Base-by-base conservation (phyloP, 2,113 vertebrate genomes). In the Speoplatyrhinus poulsoni region DNA sequence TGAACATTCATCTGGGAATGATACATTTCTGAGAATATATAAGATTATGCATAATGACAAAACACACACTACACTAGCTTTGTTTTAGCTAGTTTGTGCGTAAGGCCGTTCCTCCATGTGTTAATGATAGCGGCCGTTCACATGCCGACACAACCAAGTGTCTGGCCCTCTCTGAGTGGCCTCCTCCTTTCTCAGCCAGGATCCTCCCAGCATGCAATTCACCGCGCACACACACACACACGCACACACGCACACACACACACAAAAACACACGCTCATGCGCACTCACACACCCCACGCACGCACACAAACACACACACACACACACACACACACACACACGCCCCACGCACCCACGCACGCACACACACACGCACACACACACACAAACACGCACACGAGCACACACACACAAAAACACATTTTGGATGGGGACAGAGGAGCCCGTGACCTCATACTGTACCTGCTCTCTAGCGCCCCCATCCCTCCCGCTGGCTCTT, bases 391-490 rank as follows among this genome's bases (percentile, higher is more conserved):
- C n/a, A n/a, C n/a, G n/a, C 52, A 54, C 9, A 88, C 74, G 71
- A 52, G 17, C 2, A 55, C 53, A 3, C 50, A 53, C 2, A 53
- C 50, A 80, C 64, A 69, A 52, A 76, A 71, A 76, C 83, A 91
- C 85, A 74, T 47, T 59, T 75, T 79, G 60, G 78, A 84, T 76
- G 82, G 85, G 79, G 80, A 80, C 82, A 86, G 81, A 75, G 79
- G 77, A 80, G 83, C 87, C 84, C 76, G 70, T 81, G 79, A 76
- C 79, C 79, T 88, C 80, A 88, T 88, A 90, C 85, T 85, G 66
- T 88, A 92, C 91, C 91, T 90, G 82, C 36, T 67, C 60, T 73
- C 75, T 59, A 60, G 82, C 83, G 76, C 85, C 81, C 76, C 87
- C 84, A 73, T 56, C 46, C 60, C 75, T 8, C 67, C 65, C 69